Evolutionary conservation across 2,888 invertebrate species (phyloP), one percentile per base, ranked within the genome.

Genomic region (Eilema depressum): DNA sequence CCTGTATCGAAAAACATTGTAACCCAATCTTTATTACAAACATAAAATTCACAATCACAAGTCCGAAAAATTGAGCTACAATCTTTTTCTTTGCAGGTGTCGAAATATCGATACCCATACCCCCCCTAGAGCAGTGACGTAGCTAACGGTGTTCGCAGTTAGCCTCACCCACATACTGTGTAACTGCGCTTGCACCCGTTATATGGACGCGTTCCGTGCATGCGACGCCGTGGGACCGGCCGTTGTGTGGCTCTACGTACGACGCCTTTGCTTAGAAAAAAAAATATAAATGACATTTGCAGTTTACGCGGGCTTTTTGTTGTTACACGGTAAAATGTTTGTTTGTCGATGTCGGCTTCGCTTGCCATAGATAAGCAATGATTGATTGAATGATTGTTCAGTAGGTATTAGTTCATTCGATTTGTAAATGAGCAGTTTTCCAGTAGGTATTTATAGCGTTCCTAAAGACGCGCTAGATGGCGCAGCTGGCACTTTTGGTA

Each of bases 161-260:
- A 91, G 90, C 87, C 90, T 94, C 94, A 94, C 95, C 95, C 94
- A 95, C 95, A 94, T 94, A 93, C 93, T 86, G 90, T 83, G 87
- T 93, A 93, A 94, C 94, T 94, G 92, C 90, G 90, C 89, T 84
- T 85, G 85, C 86, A 86, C 83, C 93, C 94, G 94, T 95, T 95
- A 95, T 90, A 85, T 88, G 93, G 88, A 89, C 93, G 92, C 91
- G 90, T 88, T 93, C 92, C 91, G 75, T 83, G 83, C 80, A 81
- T 81, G 79, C 84, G 82, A 81, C 86, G 86, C 82, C 88, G 90
- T 88, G 90, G 86, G 89, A 89, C 89, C 86, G 85, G 85, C 86
- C 81, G 81, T 75, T 62, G 17, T 66, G 25, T 47, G 66, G 62
- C 41, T 70, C 56, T 68, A 66, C 41, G 77, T 78, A 79, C 79